Percentiles rank a stretch among this genome's conserved stretches.
phyloP scores from a whole-genome alignment of 2,113 vertebrate genomes.

The Pycnonotus jocosus region DNA sequence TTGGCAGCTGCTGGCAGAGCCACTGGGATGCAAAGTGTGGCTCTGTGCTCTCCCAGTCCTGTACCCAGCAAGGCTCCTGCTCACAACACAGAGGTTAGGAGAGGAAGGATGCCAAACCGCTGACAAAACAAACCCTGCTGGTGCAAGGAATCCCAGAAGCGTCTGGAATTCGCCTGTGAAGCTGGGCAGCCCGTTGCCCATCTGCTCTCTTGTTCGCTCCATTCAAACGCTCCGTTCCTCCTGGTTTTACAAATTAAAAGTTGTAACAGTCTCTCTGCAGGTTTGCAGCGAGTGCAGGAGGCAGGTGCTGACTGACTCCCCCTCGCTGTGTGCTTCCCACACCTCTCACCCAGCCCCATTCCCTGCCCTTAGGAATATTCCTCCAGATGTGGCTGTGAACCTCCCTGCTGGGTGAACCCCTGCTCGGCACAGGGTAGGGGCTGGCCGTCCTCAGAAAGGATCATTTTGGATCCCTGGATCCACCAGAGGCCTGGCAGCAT shows the following conservation, averaged over 20 bases:
- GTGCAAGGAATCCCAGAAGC: slow-evolving; percentile 34
- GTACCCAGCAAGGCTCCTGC: background rate
- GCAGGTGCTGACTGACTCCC: background rate
- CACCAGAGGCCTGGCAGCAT: background rate
- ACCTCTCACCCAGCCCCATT: background rate
- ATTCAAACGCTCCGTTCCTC: background rate
- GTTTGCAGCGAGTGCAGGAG: rapidly evolving
- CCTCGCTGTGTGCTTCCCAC: background rate
- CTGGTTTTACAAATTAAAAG: background rate
- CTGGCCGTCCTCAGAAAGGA: background rate
- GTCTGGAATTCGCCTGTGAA: slow-evolving; percentile 21
- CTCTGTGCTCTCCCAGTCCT: background rate
- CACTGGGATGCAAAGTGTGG: background rate
- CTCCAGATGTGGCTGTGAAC: rapidly evolving
- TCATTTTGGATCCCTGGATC: background rate
- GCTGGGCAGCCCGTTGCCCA: slow-evolving; percentile 20
- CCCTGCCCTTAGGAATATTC: background rate
- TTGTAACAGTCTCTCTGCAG: background rate
- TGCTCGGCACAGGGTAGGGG: background rate
- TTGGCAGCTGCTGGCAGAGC: background rate
- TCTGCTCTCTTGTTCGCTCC: background rate
- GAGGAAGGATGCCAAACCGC: slow-evolving; percentile 19
- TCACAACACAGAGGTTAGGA: background rate
- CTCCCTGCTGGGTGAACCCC: slow-evolving; percentile 14
- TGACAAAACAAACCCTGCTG: slow-evolving; percentile 42